Conservation (phyloP, 2,113 vertebrate genomes). For the Pseudorhombus dupliciocellatus region DNA sequence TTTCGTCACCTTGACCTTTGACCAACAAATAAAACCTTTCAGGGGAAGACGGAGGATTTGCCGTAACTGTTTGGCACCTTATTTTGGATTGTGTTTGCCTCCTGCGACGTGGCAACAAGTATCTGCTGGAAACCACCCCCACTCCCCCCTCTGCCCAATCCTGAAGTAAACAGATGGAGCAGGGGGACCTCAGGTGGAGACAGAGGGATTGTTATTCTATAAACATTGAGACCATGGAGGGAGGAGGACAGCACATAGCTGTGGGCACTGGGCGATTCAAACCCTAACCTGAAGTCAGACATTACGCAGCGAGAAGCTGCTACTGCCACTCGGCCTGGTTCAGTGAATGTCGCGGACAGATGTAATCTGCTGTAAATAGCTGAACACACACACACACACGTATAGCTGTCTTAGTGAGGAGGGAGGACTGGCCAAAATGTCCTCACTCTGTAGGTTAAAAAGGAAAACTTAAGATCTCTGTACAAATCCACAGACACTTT, state of each 20-base stretch:
- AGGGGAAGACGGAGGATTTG: conserved; percentile 25
- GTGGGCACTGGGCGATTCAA: conserved; percentile 48
- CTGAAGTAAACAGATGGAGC: conserved; percentile 45
- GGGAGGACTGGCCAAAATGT: too few species aligned
- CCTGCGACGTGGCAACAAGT: conserved; percentile 13
- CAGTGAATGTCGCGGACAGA: too few species aligned
- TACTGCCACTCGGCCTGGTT: conserved; percentile 16
- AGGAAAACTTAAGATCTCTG: neutral
- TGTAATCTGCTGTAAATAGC: too few species aligned
- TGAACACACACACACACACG: too few species aligned
- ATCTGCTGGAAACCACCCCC: conserved; percentile 22
- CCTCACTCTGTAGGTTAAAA: too few species aligned
- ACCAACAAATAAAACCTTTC: conserved; percentile 51
- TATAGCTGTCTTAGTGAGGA: too few species aligned
- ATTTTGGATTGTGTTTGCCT: conserved; percentile 41
- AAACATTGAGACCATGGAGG: conserved; percentile 59
- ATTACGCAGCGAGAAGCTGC: conserved; percentile 2
- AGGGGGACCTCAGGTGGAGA: conserved; percentile 61
- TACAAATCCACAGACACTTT: conserved; percentile 12
- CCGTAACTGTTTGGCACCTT: conserved; percentile 43
- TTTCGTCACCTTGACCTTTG: conserved; percentile 26
- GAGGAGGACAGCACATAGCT: conserved; percentile 22
- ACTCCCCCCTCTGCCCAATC: neutral
- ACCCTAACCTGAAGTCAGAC: conserved; percentile 21
- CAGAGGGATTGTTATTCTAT: conserved; percentile 49